Conservation (phyloP, 2,113 vertebrate species). For the Mus pahari region DNA sequence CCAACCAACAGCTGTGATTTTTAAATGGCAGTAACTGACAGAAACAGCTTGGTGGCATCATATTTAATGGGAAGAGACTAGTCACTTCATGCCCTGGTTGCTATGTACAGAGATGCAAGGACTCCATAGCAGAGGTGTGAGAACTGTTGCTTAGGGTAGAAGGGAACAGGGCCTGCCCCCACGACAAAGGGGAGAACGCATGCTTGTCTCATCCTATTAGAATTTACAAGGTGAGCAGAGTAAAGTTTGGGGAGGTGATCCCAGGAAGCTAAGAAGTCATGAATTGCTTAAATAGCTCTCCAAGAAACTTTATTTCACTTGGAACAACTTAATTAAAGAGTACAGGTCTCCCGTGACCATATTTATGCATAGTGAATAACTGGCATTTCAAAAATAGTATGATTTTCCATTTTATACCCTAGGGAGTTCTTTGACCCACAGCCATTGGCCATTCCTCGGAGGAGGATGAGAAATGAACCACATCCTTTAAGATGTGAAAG, state of each 20-base stretch:
- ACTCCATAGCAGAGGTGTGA: slow-evolving; percentile 72
- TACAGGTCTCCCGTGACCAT: background rate
- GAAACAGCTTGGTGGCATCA: slow-evolving; percentile 71
- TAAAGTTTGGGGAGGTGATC: background rate
- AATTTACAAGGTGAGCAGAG: slow-evolving; percentile 9
- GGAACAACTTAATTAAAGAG: slow-evolving; percentile 29
- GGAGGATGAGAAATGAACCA: background rate
- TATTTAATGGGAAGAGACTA: slow-evolving; percentile 69
- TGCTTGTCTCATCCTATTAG: background rate
- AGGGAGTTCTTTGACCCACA: slow-evolving; percentile 16
- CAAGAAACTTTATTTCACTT: slow-evolving; percentile 12
- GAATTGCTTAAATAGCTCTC: slow-evolving; percentile 11
- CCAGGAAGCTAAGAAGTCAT: background rate
- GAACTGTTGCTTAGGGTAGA: background rate
- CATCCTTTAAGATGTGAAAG: slow-evolving; percentile 44
- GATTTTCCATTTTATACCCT: background rate
- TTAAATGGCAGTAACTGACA: slow-evolving; percentile 65
- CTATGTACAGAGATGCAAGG: slow-evolving; percentile 67
- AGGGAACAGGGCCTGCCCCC: background rate
- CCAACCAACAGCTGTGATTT: slow-evolving; percentile 69
- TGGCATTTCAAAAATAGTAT: slow-evolving; percentile 61
- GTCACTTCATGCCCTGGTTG: slow-evolving; percentile 64
- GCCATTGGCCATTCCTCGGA: background rate
- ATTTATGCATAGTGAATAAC: slow-evolving; percentile 38
- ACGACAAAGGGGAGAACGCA: background rate